Base-by-base conservation (phyloP, 2,888 invertebrate species). In the Chromoteleia sp. region DNA sequence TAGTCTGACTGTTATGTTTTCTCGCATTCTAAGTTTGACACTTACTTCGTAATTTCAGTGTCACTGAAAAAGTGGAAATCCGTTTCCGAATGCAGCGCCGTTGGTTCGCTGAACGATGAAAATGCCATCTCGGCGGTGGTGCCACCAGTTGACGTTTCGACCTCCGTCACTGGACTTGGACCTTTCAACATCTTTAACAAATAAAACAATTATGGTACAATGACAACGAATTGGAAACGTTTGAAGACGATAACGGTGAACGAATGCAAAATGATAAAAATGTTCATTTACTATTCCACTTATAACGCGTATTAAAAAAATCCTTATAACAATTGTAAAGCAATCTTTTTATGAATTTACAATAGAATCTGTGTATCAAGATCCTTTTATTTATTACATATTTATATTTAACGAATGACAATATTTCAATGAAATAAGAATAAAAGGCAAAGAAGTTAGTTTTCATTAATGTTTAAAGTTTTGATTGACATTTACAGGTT, bases 61-160 rank as follows among this genome's bases (percentile, higher is more conserved):
- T 98, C 98, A 89, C 98, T 98, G 92, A 97, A 98, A 93, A 98
- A 98, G 90, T 98, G 96, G 85, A 96, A 95, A 89, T 96, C 96
- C 7, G 94, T 93, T 88, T 95, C 95, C 33, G 93, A 92, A 85
- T 90, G 89, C 45, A 87, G 88, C 80, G 91, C 90, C 67, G 92
- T 87, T 17, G 92, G 87, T 36, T 93, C 93, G 10, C 12, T 68
- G 86, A 1, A 89, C 83, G 63, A 54, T 12, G 54, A 85, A 81
- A 79, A 88, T 84, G 63, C 15, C 15, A 65, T 33, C n/a, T 78
- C 76, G 1, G 41, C 29, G 5, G 81, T 56, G 25, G n/a, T n/a
- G n/a, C n/a, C n/a, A n/a, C 63, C 82, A 17, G 84, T 87, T 61
- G 74, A 67, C 0, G 82, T 79, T 5, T 89, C 88, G 4, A 86